These are phyloP conservation scores for Euura saliciscinereae DNA, from an alignment of 1,140 invertebrate species.

Conservation along the genomic window DNA sequence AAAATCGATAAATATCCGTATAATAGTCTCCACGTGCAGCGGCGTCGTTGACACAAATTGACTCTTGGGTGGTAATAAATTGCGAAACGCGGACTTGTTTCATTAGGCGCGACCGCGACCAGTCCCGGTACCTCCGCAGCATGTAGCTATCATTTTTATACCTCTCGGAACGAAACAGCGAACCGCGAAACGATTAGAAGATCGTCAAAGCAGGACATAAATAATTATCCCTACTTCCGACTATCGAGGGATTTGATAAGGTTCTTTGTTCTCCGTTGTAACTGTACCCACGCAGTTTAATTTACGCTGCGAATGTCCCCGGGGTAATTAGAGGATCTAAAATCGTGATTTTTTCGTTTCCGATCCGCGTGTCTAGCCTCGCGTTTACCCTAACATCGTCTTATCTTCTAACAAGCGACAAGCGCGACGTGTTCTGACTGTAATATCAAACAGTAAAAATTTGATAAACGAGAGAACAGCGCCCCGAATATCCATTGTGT, in stretches of 20 bases:
- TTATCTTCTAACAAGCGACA: constrained; percentile 3
- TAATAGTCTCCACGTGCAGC: background rate
- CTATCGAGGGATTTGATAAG: too few species aligned
- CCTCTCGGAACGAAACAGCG: background rate
- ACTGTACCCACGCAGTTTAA: too few species aligned
- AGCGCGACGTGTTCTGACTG: background rate
- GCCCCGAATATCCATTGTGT: background rate
- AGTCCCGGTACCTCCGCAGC: too few species aligned
- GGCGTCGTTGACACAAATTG: background rate
- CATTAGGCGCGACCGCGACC: background rate
- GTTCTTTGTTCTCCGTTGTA: too few species aligned
- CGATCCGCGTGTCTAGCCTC: background rate
- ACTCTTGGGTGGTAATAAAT: constrained; percentile 6
- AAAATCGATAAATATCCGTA: constrained; percentile 4
- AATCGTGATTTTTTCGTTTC: background rate
- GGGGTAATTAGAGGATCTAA: background rate
- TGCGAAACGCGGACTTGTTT: background rate
- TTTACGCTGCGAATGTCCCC: too few species aligned
- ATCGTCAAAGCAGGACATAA: background rate
- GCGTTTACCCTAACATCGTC: background rate
- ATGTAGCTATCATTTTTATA: background rate
- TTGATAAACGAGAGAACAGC: background rate
- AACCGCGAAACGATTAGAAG: background rate
- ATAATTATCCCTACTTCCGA: background rate
- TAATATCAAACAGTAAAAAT: too few species aligned